phyloP scores from a whole-genome alignment of 2,888 invertebrate species.

The Aproaerema taeniolella region DNA sequence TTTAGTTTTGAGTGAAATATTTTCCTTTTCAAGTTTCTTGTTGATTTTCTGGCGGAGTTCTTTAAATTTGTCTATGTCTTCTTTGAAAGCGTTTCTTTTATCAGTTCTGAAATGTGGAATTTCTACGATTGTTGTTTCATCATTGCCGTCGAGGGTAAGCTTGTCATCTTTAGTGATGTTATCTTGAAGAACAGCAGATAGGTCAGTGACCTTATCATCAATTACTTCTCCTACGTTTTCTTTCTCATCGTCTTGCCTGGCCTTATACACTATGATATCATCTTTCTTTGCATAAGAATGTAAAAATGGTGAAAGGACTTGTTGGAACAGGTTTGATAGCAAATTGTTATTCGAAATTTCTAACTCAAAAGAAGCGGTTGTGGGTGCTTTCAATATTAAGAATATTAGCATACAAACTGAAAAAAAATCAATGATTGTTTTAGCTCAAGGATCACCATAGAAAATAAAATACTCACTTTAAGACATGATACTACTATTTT shows the following conservation, averaged over 20 bases:
- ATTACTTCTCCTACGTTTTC: conserved; percentile 31
- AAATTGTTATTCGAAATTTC: too few species aligned
- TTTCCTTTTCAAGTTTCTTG: conserved; percentile 35
- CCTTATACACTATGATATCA: not conserved
- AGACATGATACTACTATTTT: too few species aligned
- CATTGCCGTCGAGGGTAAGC: conserved; percentile 28
- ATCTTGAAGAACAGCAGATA: conserved; percentile 40
- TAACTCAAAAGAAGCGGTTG: too few species aligned
- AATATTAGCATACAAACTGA: too few species aligned
- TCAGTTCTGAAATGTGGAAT: conserved; percentile 19
- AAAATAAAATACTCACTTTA: too few species aligned
- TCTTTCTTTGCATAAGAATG: not conserved
- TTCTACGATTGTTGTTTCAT: conserved; percentile 49
- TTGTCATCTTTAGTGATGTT: conserved; percentile 19
- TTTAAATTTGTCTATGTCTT: conserved; percentile 39
- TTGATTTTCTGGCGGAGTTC: conserved; percentile 38
- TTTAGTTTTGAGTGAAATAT: conserved; percentile 36
- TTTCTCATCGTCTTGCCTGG: conserved; percentile 5
- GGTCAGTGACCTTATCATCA: conserved; percentile 30
- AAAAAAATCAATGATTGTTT: too few species aligned
- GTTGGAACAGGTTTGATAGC: not conserved
- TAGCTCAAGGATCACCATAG: too few species aligned
- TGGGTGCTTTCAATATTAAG: too few species aligned
- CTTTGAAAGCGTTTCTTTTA: conserved; percentile 23
- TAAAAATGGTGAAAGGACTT: not conserved